A percentile compares a stretch with the other conserved stretches of the same genome.
phyloP scores from a whole-genome alignment of 2,888 invertebrate species.

The Alsophila aescularia region DNA sequence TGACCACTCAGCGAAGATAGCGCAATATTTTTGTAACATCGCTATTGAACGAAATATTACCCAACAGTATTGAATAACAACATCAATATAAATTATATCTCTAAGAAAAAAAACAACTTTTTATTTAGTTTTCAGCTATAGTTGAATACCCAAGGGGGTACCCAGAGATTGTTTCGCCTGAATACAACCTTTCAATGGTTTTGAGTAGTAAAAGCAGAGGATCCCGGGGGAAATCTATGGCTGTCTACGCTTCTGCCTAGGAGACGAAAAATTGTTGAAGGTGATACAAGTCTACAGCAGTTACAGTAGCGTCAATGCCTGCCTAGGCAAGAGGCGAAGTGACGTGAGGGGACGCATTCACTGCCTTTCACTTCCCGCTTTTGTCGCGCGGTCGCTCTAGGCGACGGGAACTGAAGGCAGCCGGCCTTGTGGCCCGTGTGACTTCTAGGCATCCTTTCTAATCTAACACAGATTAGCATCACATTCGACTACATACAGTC shows the following conservation, averaged over 20 bases:
- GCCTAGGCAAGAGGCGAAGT: slow-evolving; percentile 57
- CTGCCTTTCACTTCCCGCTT: slow-evolving; percentile 85
- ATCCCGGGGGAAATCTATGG: slow-evolving; percentile 38
- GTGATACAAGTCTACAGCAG: slow-evolving; percentile 26
- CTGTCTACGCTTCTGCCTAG: slow-evolving; percentile 23
- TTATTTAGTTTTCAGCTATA: slow-evolving; percentile 19
- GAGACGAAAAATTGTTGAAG: slow-evolving; percentile 27
- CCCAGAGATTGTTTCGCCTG: slow-evolving; percentile 28
- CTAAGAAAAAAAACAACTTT: slow-evolving; percentile 9
- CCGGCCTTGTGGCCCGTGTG: slow-evolving; percentile 77
- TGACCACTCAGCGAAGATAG: slow-evolving; percentile 29
- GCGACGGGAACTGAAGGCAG: slow-evolving; percentile 69
- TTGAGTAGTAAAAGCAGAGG: slow-evolving; percentile 36
- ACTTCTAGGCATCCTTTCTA: slow-evolving; percentile 76
- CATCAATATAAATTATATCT: neutral
- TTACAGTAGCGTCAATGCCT: slow-evolving; percentile 43
- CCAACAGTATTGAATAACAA: slow-evolving; percentile 4
- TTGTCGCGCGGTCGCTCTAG: slow-evolving; percentile 76
- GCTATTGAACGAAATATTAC: neutral
- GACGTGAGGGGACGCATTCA: slow-evolving; percentile 78
- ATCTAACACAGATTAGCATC: slow-evolving; percentile 56
- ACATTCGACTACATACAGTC: slow-evolving; percentile 14
- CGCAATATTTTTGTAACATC: slow-evolving; percentile 13
- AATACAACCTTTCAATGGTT: slow-evolving; percentile 28
- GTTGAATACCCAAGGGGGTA: slow-evolving; percentile 26